Percentiles rank a stretch among this genome's conserved stretches.
Conservation (phyloP, 2,888 invertebrate genomes). For the Piscicola geometra region DNA sequence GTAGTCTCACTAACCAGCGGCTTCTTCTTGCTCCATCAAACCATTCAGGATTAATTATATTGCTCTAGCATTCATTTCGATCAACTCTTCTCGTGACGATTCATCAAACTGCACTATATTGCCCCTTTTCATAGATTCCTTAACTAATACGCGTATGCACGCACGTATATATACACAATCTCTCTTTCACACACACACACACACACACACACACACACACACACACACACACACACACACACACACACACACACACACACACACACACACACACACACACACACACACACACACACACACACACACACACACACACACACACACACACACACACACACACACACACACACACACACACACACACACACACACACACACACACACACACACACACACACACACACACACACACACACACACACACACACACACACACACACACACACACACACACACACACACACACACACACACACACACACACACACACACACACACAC, state of each 20-base stretch:
- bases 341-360: neutral
- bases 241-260: constrained; percentile 13
- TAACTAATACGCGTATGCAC: no score
- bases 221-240: constrained; percentile 21
- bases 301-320: neutral
- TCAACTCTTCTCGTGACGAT: no score
- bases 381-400: neutral
- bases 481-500: no score
- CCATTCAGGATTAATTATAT: no score
- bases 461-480: constrained; percentile 2
- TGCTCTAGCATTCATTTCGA: no score
- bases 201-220: constrained; percentile 17
- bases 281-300: constrained; percentile 20
- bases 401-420: constrained; percentile 1
- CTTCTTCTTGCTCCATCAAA: no score
- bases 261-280: constrained; percentile 15
- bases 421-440: no score
- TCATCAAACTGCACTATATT: no score
- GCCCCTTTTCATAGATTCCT: no score
- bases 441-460: constrained; percentile 5
- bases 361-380: neutral
- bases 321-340: neutral
- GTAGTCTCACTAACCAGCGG: no score
- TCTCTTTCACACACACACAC: constrained; percentile 11
- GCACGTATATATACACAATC: no score